A percentile compares a stretch with the other conserved stretches of the same genome.
Conservation (phyloP, 64 coral and sea anemone genomes). For the Acropora yongei region DNA sequence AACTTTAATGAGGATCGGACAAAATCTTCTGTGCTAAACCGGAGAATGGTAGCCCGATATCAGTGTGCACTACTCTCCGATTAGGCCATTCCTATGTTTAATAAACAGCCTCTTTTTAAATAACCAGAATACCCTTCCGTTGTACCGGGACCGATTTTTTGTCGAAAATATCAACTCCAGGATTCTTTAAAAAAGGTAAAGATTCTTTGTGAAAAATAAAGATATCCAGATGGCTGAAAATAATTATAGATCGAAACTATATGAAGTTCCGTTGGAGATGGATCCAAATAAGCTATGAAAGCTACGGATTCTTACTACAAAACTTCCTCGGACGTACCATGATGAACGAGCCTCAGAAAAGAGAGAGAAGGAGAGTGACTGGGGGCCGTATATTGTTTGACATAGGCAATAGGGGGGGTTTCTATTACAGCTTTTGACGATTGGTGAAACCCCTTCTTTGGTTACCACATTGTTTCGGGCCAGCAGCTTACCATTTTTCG, state of each 20-base stretch:
- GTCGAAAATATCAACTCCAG: no score
- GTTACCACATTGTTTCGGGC: no score
- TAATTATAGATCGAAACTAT: neutral
- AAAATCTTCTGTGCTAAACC: no score
- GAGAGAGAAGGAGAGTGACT: slow-evolving; percentile 3
- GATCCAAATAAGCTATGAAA: neutral
- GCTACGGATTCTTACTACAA: neutral
- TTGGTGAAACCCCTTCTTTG: neutral
- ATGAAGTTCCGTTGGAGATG: neutral
- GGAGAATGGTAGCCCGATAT: no score
- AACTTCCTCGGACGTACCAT: slow-evolving; percentile 25
- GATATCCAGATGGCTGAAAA: neutral
- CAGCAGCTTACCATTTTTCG: no score
- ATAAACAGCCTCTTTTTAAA: no score
- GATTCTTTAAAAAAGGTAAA: no score
- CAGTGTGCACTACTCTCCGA: no score
- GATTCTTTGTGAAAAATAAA: neutral
- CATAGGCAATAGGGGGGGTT: neutral
- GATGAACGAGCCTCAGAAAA: slow-evolving; percentile 28
- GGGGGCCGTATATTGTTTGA: neutral
- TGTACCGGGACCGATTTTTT: no score
- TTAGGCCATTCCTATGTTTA: no score
- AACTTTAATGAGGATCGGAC: no score
- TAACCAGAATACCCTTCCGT: no score
- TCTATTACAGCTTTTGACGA: neutral